These are phyloP conservation scores for Nesogale talazaci DNA, from an alignment of 2,113 vertebrate species.

Conservation along the genomic window DNA sequence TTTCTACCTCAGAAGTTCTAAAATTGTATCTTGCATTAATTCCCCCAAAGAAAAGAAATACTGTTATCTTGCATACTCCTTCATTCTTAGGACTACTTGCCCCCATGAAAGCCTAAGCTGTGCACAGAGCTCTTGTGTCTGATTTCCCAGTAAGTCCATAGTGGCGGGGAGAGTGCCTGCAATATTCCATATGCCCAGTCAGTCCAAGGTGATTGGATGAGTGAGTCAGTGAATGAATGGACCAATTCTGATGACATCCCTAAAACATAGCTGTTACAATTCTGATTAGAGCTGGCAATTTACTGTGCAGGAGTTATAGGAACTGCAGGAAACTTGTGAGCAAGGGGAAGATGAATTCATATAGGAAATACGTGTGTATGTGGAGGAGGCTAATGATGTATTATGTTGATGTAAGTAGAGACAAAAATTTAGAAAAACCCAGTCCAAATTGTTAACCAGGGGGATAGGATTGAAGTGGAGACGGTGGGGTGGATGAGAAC, in stretches of 20 bases:
- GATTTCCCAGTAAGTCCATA: not conserved
- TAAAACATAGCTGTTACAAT: not conserved
- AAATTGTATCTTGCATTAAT: not conserved
- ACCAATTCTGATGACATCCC: not conserved
- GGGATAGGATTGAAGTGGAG: not conserved
- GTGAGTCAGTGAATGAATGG: not conserved
- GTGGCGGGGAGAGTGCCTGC: not conserved
- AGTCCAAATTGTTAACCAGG: not conserved
- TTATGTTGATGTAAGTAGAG: not conserved
- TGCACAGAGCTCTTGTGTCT: not conserved
- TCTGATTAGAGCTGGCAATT: not conserved
- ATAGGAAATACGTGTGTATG: not conserved
- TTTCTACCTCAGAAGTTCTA: conserved; percentile 27
- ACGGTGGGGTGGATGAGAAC: not conserved
- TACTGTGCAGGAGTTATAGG: not conserved
- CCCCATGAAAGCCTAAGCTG: not conserved
- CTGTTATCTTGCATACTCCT: not conserved
- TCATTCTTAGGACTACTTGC: not conserved
- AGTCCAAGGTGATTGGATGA: not conserved
- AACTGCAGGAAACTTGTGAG: not conserved
- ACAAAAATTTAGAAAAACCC: not conserved
- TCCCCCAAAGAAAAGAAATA: not conserved
- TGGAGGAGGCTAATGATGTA: not conserved
- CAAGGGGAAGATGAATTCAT: not conserved
- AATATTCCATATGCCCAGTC: not conserved